These are phyloP conservation scores for Calosoma granatense DNA, from an alignment of 1,140 invertebrate species.

Conservation along the genomic window DNA sequence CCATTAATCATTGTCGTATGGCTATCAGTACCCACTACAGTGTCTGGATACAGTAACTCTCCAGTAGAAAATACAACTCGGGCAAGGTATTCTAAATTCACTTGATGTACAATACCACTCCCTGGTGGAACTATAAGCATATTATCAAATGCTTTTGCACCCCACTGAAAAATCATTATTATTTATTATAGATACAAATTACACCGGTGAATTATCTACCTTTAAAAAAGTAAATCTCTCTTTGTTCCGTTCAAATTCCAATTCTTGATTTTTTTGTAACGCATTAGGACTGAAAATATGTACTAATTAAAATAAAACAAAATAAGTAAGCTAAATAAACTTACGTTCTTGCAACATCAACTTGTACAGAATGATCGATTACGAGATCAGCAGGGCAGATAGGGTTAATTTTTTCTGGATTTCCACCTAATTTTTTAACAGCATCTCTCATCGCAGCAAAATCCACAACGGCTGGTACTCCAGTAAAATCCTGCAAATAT, in stretches of 20 bases:
- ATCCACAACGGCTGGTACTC: conserved; percentile 97
- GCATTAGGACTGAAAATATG: conserved; percentile 65
- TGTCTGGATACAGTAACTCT: conserved; percentile 77
- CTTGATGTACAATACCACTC: conserved; percentile 96
- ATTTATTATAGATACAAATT: conserved; percentile 1
- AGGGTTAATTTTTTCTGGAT: conserved; percentile 93
- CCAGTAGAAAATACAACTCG: conserved; percentile 79
- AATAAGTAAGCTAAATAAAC: conserved; percentile 24
- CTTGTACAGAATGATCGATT: conserved; percentile 97
- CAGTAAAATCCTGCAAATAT: conserved; percentile 71
- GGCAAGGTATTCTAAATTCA: conserved; percentile 93
- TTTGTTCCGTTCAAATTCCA: conserved; percentile 94
- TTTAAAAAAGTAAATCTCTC: conserved; percentile 95
- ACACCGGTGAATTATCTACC: conserved; percentile 37
- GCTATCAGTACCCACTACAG: conserved; percentile 96
- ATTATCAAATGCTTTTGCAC: conserved; percentile 88
- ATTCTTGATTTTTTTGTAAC: conserved; percentile 83
- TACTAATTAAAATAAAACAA: conserved; percentile 10
- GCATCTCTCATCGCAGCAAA: conserved; percentile 98
- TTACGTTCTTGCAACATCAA: conserved; percentile 85
- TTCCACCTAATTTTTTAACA: conserved; percentile 71
- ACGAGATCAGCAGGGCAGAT: conserved; percentile 95
- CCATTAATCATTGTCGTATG: conserved; percentile 99
- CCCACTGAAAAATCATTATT: conserved; percentile 60
- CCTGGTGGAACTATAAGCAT: conserved; percentile 97